Conservation (phyloP, 2,797 vertebrate species). For the Euthynnus affinis region DNA sequence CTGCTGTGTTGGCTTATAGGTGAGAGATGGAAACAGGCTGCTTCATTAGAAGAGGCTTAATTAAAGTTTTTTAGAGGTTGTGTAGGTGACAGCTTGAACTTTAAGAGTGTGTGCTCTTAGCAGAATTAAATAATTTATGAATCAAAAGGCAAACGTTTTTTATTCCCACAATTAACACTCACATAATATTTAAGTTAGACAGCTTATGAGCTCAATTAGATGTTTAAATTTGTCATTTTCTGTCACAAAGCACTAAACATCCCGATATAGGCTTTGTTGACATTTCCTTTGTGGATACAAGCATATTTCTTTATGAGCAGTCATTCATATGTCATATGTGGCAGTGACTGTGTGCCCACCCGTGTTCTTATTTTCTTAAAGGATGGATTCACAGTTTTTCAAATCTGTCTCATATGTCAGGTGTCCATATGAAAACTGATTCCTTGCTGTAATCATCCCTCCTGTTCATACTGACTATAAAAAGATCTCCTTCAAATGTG, state of each 20-base stretch:
- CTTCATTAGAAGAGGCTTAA: slow-evolving; percentile 44
- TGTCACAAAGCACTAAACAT: slow-evolving; percentile 9
- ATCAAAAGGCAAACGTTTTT: not conserved
- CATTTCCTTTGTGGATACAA: not conserved
- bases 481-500: too few species aligned
- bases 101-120: not conserved
- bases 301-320: not conserved
- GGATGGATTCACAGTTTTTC: too few species aligned
- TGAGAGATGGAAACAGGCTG: slow-evolving; percentile 36
- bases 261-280: not conserved
- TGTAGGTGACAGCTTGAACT: slow-evolving; percentile 18
- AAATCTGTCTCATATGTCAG: too few species aligned
- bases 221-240: slow-evolving; percentile 18
- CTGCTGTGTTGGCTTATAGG: slow-evolving; percentile 6
- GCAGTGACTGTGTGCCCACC: not conserved
- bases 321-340: not conserved
- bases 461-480: too few species aligned
- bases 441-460: too few species aligned
- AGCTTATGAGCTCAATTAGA: slow-evolving; percentile 21
- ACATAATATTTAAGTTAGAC: slow-evolving; percentile 10
- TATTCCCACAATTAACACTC: slow-evolving; percentile 12
- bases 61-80: slow-evolving; percentile 5
- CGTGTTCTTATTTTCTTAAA: too few species aligned
- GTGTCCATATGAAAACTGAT: too few species aligned
- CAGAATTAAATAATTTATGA: slow-evolving; percentile 10